Percentiles rank a stretch among this genome's conserved stretches.
phyloP scores from a whole-genome alignment of 2,888 invertebrate genomes.

The Limnephilus lunatus region DNA sequence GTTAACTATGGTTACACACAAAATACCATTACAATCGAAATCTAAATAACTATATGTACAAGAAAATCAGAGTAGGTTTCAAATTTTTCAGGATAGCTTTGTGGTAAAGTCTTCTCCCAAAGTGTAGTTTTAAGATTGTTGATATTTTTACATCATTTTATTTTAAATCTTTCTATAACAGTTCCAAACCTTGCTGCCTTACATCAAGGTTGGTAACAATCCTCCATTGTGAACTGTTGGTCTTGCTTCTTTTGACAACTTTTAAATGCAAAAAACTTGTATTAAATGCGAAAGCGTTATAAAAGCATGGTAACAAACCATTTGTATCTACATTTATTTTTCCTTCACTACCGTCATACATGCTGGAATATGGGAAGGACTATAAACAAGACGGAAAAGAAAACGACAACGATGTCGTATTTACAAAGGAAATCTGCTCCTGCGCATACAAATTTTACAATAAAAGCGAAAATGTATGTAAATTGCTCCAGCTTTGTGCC shows the following conservation, averaged over 20 bases:
- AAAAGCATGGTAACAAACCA: background rate
- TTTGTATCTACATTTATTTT: background rate
- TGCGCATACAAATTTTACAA: constrained; percentile 11
- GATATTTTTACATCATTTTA: no score
- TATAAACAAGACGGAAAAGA: constrained; percentile 8
- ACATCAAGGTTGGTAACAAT: no score
- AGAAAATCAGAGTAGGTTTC: no score
- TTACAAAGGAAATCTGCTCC: constrained; percentile 26
- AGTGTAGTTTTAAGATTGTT: no score
- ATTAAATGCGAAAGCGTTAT: background rate
- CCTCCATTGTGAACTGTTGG: no score
- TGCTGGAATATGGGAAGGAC: constrained; percentile 1
- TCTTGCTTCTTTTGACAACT: background rate
- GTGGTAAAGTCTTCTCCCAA: no score
- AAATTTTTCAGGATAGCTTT: no score
- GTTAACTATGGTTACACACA: no score
- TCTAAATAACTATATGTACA: no score
- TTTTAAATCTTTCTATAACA: no score
- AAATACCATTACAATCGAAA: no score
- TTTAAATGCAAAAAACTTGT: background rate
- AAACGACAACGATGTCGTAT: constrained; percentile 11
- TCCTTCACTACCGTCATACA: constrained; percentile 10
- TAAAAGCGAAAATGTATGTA: constrained; percentile 25
- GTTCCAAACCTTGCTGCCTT: no score
- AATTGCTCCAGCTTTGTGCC: background rate